Base-by-base conservation (phyloP, 2,888 invertebrate species). In the Helleia helle region DNA sequence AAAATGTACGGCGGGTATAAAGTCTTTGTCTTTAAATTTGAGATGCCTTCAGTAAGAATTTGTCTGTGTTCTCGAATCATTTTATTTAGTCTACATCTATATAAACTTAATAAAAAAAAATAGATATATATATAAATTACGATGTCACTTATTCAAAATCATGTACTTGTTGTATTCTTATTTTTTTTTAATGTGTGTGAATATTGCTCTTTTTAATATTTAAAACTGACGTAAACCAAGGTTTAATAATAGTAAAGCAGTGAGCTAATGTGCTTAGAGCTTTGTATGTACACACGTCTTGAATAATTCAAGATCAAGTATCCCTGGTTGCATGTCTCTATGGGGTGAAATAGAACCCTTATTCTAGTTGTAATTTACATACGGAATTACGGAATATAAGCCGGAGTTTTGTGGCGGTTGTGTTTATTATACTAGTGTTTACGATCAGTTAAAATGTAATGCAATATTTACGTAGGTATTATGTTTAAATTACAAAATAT, bases 331-430 rank as follows among this genome's bases (percentile, higher is more conserved):
- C 38, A 18, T 62, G 66, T 72, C 67, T 73, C 72, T 61, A 61
- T 66, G 67, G 74, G 75, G 73, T 71, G 66, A 66, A 65, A 68
- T 59, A 59, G 54, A 60, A 73, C 72, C 73, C 74, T 73, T 75
- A 68, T 64, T 68, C 62, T 66, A 79, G 71, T 71, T 71, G 68
- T 73, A 83, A 83, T 83, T 83, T 83, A 80, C 81, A 83, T 83
- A 75, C 68, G 66, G 73, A 83, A 81, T 83, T 74, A 81, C 24
- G 26, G 26, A 36, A 36, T 40, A 40, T 77, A 71, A 65, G 67
- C 65, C 63, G 65, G 65, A 69, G 72, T 76, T 67, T 77, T 66
- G 66, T 65, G 68, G 63, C 68, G 71, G 58, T 48, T 50, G 45
- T 43, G 44, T 50, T 39, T 49, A 36, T 42, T 41, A 47, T 43